Evolutionary conservation across 2,888 invertebrate species (phyloP), one percentile per base, ranked within the genome.

Genomic region (Ophioninae sp.): DNA sequence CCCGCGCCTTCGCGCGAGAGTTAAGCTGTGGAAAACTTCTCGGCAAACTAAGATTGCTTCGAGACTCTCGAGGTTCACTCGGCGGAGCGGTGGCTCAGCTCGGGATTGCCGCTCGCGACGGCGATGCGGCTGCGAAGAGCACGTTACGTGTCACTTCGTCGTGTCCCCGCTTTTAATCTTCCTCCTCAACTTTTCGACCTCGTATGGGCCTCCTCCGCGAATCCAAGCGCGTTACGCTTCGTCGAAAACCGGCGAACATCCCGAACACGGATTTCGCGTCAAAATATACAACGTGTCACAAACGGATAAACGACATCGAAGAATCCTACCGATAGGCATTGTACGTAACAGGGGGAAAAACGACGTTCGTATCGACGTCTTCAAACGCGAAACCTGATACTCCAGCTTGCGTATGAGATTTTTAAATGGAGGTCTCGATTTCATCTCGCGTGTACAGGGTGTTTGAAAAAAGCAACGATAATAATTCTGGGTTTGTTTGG

Each of bases 111-210:
- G 50, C 50, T 41, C 7, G 69, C 10, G 65, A 76, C 67, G 76
- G 59, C 69, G 83, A 83, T 78, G 83, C 79, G 70, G 76, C 72
- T 73, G 76, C 69, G 77, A 83, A 69, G 83, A 83, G 77, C 73
- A 77, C 83, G 83, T 80, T 83, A 83, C 80, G 83, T 83, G 83
- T 83, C 83, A 83, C 83, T 80, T 83, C 73, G 83, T 77, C 80
- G 80, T 83, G 83, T 64, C 80, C 77, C 65, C 61, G 83, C 80
- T 83, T 78, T 83, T 83, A 83, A 83, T 83, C 83, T 78, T 68
- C 75, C 83, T 69, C 57, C 65, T 44, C 69, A 83, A 83, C 80
- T 83, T 83, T 80, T 78, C 79, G 65, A 57, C 70, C 37, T 37
- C 39, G 30, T 44, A 72, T 21, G 59, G 39, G 21, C 57, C 20